A percentile compares a stretch with the other conserved stretches of the same genome.
Evolutionary conservation across 1,140 invertebrate species (phyloP).

Genomic region (Heliconius nattereri): DNA sequence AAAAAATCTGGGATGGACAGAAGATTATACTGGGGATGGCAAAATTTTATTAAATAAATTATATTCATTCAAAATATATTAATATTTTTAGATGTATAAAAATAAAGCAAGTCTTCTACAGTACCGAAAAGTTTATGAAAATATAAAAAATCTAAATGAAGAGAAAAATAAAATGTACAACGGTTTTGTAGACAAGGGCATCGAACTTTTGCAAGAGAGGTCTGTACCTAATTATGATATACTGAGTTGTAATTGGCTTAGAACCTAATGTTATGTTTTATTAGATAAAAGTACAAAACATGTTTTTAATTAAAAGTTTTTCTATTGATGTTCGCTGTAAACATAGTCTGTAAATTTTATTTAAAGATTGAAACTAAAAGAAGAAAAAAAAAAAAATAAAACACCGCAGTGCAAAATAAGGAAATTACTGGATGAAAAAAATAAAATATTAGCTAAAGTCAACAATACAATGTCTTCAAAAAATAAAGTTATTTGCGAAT

Average conservation of each 20-base stretch:
- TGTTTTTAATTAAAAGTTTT: too few relatives aligned
- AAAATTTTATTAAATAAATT: neutral
- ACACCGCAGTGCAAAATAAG: neutral
- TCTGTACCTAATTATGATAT: neutral
- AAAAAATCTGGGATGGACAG: too few relatives aligned
- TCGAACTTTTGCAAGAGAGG: slow-evolving; percentile 37
- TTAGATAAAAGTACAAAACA: neutral
- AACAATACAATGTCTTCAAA: neutral
- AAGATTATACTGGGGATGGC: too few relatives aligned
- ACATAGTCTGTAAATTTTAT: neutral
- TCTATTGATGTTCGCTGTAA: too few relatives aligned
- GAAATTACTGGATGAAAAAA: slow-evolving; percentile 17
- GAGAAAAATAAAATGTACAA: slow-evolving; percentile 45
- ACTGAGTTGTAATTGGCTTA: too few relatives aligned
- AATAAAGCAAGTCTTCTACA: slow-evolving; percentile 17
- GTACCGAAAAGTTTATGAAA: slow-evolving; percentile 33
- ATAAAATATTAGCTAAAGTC: slow-evolving; percentile 18
- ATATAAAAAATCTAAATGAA: slow-evolving; percentile 41
- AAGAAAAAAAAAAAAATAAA: slow-evolving; percentile 9
- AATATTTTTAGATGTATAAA: slow-evolving; percentile 35
- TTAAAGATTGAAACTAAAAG: neutral
- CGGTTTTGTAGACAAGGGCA: slow-evolving; percentile 47
- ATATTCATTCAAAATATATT: neutral
- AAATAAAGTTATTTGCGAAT: neutral
- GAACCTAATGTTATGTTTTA: neutral